A percentile compares a stretch with the other conserved stretches of the same genome.
Conservation (phyloP, 1,140 invertebrate species). For the Diabrotica undecimpunctata region DNA sequence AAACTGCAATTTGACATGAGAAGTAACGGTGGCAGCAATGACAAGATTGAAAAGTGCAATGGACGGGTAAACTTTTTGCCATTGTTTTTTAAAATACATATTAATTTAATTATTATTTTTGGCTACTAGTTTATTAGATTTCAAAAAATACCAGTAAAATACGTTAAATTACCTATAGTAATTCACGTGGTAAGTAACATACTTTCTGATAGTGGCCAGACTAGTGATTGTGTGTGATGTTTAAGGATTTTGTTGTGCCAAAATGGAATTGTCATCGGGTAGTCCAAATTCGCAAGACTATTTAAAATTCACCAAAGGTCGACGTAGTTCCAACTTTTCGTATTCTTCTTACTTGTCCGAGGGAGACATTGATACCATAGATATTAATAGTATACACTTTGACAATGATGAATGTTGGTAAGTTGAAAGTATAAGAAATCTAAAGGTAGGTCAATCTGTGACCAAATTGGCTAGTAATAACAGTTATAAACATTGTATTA, state of each 20-base stretch:
- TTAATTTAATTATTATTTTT: conserved; percentile 13
- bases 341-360: not conserved
- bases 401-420: conserved; percentile 45
- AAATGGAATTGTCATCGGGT: conserved; percentile 36
- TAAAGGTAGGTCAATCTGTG: too few species aligned
- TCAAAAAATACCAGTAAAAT: not conserved
- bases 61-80: conserved; percentile 28
- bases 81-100: conserved; percentile 4
- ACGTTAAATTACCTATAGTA: too few species aligned
- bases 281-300: conserved; percentile 23
- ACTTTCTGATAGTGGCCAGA: too few species aligned
- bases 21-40: conserved; percentile 1
- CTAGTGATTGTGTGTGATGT: conserved; percentile 7
- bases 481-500: too few species aligned
- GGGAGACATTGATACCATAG: conserved; percentile 35
- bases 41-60: conserved; percentile 26
- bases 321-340: conserved; percentile 3
- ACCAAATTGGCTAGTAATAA: too few species aligned
- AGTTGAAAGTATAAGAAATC: not conserved
- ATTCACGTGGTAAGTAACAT: too few species aligned
- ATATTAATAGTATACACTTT: conserved; percentile 37
- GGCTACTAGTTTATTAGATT: not conserved
- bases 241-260: conserved; percentile 19
- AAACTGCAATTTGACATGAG: not conserved
- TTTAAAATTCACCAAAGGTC: conserved; percentile 8